A percentile compares a stretch with the other conserved stretches of the same genome.
Conservation (phyloP, 2,797 vertebrate genomes). For the Sphenodon punctatus region DNA sequence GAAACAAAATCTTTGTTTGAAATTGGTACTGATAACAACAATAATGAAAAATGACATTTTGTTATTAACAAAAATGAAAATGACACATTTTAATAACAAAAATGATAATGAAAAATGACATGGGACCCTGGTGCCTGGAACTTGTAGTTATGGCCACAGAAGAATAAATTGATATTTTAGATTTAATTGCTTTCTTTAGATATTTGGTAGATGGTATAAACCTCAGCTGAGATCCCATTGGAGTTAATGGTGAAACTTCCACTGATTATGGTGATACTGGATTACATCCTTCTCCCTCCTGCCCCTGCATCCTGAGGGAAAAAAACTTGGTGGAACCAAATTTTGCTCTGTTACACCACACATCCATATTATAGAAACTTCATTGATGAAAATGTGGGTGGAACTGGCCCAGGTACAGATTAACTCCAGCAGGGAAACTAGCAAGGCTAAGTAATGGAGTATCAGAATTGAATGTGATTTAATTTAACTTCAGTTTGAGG, state of each 20-base stretch:
- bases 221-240: not conserved
- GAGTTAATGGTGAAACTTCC: not conserved
- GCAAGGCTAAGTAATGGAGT: constrained; percentile 19
- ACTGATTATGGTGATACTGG: not conserved
- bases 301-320: no score
- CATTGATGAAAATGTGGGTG: no score
- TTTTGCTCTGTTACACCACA: not conserved
- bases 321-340: not conserved
- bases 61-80: no score
- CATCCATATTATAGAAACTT: not conserved
- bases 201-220: not conserved
- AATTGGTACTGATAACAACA: no score
- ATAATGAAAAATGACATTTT: no score
- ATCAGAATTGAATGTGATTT: not conserved
- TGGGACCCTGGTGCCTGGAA: no score
- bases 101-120: no score
- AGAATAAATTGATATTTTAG: not conserved
- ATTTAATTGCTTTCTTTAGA: not conserved
- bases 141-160: not conserved
- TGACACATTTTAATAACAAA: no score
- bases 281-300: not conserved
- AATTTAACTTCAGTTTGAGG: not conserved
- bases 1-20: no score
- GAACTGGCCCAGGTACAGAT: no score
- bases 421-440: not conserved